Evolutionary conservation across 2,888 invertebrate genomes (phyloP).

Genomic region (Drosophila mimica): DNA sequence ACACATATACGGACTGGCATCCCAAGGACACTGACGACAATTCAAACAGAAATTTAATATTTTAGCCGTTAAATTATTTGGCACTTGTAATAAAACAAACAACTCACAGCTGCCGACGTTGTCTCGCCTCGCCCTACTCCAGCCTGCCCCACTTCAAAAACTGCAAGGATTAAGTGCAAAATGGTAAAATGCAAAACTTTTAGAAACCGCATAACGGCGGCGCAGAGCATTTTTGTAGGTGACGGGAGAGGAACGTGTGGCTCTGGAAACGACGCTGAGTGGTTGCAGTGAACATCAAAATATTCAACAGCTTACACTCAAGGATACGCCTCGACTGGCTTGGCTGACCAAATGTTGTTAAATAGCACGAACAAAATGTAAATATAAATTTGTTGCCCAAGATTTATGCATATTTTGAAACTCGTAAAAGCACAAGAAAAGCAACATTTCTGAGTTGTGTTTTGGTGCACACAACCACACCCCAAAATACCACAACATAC

Average conservation of each 20-base stretch:
- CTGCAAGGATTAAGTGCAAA: slow-evolving; percentile 64
- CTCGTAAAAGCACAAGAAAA: slow-evolving; percentile 48
- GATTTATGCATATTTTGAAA: slow-evolving; percentile 80
- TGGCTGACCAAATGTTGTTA: slow-evolving; percentile 79
- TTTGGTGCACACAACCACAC: slow-evolving; percentile 13
- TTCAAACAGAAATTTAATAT: slow-evolving; percentile 81
- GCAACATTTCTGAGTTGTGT: slow-evolving; percentile 28
- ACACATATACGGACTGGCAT: slow-evolving; percentile 6
- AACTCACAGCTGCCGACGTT: slow-evolving; percentile 58
- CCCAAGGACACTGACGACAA: slow-evolving; percentile 64
- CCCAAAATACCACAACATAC: neutral
- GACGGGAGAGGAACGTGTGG: neutral
- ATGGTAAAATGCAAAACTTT: slow-evolving; percentile 79
- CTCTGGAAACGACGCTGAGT: neutral
- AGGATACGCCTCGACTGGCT: slow-evolving; percentile 23
- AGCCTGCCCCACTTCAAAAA: slow-evolving; percentile 15
- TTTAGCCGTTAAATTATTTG: slow-evolving; percentile 82
- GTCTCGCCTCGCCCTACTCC: slow-evolving; percentile 7
- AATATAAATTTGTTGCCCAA: slow-evolving; percentile 78
- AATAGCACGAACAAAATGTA: slow-evolving; percentile 80
- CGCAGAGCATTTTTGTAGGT: slow-evolving; percentile 2
- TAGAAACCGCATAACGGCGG: slow-evolving; percentile 59
- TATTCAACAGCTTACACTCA: slow-evolving; percentile 43
- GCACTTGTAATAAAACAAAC: slow-evolving; percentile 81
- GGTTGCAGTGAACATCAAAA: slow-evolving; percentile 51